phyloP scores from a whole-genome alignment of 2,113 vertebrate genomes.

The Barbus barbus region DNA sequence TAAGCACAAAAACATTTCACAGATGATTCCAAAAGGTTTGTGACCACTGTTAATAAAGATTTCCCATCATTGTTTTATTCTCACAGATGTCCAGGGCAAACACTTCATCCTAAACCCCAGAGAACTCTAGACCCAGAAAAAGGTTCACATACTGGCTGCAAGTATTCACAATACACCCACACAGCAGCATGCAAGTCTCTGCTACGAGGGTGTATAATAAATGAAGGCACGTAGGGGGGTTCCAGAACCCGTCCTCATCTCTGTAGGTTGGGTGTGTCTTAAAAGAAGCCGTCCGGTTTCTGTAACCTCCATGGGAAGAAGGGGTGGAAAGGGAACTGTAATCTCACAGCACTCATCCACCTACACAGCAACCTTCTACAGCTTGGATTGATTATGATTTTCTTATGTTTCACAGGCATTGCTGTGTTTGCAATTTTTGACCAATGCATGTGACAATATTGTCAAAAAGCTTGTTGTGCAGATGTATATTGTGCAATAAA shows the following conservation, averaged over 20 bases:
- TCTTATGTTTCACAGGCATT: conserved; percentile 36
- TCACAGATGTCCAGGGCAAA: conserved; percentile 6
- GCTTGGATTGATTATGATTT: conserved; percentile 54
- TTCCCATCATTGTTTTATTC: background rate
- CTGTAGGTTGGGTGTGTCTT: conserved; percentile 13
- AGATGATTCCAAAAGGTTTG: background rate
- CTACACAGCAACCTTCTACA: conserved; percentile 46
- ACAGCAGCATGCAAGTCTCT: conserved; percentile 37
- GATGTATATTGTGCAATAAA: background rate
- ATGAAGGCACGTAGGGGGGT: conserved; percentile 35
- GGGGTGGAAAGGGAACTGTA: conserved; percentile 29
- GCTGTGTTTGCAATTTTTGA: background rate
- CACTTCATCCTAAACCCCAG: conserved; percentile 12
- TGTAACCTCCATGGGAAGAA: conserved; percentile 33
- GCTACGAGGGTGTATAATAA: conserved; percentile 50
- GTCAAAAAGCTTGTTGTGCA: background rate
- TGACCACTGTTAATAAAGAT: background rate
- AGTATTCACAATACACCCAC: conserved; percentile 47
- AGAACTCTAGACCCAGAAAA: conserved; percentile 29
- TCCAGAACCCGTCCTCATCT: conserved; percentile 50
- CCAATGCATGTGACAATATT: background rate
- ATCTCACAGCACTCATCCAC: conserved; percentile 50
- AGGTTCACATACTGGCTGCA: conserved; percentile 34
- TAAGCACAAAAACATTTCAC: background rate
- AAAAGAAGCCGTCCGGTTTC: conserved; percentile 45